These are phyloP conservation scores for Himalopsyche japonica DNA, from an alignment of 2,888 invertebrate species.

Conservation along the genomic window DNA sequence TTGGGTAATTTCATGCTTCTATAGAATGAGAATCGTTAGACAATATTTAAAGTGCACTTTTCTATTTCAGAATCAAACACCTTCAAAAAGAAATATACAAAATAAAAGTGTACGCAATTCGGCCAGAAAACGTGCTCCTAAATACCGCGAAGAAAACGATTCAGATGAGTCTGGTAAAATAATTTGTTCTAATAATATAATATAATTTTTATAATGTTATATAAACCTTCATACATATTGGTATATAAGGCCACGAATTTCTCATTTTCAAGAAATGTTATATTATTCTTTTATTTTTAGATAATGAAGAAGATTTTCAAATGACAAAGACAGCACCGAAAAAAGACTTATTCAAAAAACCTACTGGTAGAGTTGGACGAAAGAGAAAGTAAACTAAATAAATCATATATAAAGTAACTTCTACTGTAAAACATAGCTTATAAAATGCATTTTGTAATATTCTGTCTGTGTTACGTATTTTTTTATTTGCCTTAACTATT, in stretches of 20 bases:
- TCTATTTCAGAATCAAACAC: constrained; percentile 52
- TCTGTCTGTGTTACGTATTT: not conserved
- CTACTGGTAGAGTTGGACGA: constrained; percentile 50
- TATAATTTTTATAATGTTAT: not conserved
- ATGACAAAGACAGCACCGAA: constrained; percentile 20
- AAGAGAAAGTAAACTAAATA: constrained; percentile 47
- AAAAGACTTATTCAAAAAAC: constrained; percentile 56
- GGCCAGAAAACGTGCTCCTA: constrained; percentile 37
- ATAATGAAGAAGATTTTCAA: constrained; percentile 48
- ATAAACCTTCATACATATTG: not conserved
- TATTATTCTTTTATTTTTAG: constrained; percentile 45
- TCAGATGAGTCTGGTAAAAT: constrained; percentile 55
- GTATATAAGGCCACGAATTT: not conserved
- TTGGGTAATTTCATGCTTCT: too few relatives aligned
- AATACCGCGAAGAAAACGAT: constrained; percentile 41
- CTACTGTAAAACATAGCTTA: too few relatives aligned
- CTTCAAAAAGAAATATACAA: constrained; percentile 37
- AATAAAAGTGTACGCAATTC: constrained; percentile 25
- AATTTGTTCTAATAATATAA: not conserved
- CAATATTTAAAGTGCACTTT: not conserved
- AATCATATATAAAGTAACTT: not conserved
- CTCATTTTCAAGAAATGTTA: not conserved
- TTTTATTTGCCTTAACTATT: too few relatives aligned
- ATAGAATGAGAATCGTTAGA: too few relatives aligned
- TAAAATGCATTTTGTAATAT: not conserved